Conservation (phyloP, 2,888 invertebrate species). For the Stegana nigrithorax region DNA sequence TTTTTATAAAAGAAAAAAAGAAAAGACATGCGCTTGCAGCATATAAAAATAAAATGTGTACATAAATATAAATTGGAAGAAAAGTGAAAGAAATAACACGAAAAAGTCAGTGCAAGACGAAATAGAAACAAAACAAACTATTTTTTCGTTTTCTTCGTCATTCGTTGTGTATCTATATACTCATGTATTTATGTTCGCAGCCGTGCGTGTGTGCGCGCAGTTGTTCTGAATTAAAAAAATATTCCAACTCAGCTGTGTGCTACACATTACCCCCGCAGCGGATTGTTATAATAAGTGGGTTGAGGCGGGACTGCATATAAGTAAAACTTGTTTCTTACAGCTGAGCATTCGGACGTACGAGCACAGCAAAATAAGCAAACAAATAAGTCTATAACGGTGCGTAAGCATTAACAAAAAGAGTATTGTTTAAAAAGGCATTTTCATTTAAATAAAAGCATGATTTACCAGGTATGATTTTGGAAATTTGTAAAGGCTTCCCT, state of each 20-base stretch:
- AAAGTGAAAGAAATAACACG: background rate
- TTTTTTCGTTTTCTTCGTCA: no score
- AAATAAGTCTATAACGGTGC: no score
- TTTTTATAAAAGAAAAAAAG: background rate
- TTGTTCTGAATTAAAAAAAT: constrained; percentile 57
- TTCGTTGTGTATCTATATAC: background rate
- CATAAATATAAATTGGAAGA: background rate
- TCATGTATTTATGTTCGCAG: background rate
- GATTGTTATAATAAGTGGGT: background rate
- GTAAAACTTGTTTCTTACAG: constrained; percentile 5
- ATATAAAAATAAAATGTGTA: background rate
- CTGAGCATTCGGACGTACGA: background rate
- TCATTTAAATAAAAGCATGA: no score
- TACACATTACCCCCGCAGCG: constrained; percentile 28
- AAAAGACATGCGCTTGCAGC: background rate
- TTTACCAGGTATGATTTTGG: no score
- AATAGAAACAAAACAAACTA: constrained; percentile 10
- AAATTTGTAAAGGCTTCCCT: no score
- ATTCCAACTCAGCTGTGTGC: constrained; percentile 52
- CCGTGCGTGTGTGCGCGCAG: constrained; percentile 23
- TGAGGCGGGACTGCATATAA: background rate
- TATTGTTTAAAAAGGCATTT: no score
- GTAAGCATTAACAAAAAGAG: no score
- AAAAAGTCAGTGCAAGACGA: background rate
- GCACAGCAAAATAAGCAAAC: no score